phyloP scores from a whole-genome alignment of 1,140 invertebrate genomes.

The Coelopa frigida region DNA sequence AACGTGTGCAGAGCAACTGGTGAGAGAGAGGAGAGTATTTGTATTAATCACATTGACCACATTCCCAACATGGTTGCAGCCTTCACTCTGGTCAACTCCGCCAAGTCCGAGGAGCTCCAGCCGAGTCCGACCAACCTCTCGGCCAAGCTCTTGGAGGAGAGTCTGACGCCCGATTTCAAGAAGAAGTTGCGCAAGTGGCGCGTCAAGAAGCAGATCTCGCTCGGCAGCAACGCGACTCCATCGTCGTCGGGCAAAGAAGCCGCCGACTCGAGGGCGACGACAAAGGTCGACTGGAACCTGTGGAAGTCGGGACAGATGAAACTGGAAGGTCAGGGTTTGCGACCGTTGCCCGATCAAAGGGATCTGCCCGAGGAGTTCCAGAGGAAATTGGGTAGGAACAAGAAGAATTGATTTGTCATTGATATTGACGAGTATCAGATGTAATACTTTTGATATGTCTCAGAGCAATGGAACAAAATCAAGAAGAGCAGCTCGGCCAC shows the following conservation, averaged over 20 bases:
- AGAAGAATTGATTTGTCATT: background rate
- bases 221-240: constrained; percentile 24
- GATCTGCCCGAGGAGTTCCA: constrained; percentile 61
- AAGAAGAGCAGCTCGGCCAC: constrained; percentile 30
- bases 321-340: constrained; percentile 40
- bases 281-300: constrained; percentile 66
- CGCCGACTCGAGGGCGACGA: constrained; percentile 40
- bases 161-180: constrained; percentile 66
- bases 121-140: constrained; percentile 14
- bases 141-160: constrained; percentile 51
- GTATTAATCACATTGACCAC: background rate
- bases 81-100: constrained; percentile 4
- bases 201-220: constrained; percentile 53
- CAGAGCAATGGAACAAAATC: constrained; percentile 61
- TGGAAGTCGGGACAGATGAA: constrained; percentile 51
- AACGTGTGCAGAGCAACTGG: constrained; percentile 5
- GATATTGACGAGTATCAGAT: too few relatives aligned
- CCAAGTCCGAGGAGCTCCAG: constrained; percentile 9
- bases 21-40: background rate
- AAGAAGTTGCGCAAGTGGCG: constrained; percentile 81
- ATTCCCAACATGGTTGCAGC: constrained; percentile 7
- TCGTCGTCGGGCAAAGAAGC: constrained; percentile 45
- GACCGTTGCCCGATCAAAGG: constrained; percentile 49
- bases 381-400: constrained; percentile 53
- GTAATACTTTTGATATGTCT: background rate